phyloP scores from a whole-genome alignment of 2,888 invertebrate genomes.

The Lepeophtheirus nordmannii region DNA sequence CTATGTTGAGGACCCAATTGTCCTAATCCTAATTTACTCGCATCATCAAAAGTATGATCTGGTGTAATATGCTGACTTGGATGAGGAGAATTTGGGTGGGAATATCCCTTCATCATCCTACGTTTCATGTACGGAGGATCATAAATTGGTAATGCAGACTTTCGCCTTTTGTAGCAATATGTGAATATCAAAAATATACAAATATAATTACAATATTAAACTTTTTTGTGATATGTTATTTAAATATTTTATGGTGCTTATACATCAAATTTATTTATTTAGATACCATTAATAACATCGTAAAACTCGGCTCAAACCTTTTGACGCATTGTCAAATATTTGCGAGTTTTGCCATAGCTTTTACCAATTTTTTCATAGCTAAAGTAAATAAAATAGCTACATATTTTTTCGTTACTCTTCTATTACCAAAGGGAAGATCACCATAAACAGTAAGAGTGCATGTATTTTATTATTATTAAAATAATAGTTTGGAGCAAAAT shows the following conservation, averaged over 20 bases:
- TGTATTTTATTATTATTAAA: too few relatives aligned
- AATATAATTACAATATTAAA: not conserved
- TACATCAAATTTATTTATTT: not conserved
- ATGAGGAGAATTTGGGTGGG: constrained; percentile 26
- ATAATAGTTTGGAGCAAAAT: too few relatives aligned
- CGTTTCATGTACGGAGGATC: constrained; percentile 74
- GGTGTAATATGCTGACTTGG: constrained; percentile 27
- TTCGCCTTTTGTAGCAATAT: constrained; percentile 40
- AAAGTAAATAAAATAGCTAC: too few relatives aligned
- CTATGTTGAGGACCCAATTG: too few relatives aligned
- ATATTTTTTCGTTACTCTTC: too few relatives aligned
- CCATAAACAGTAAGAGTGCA: too few relatives aligned
- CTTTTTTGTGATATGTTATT: not conserved
- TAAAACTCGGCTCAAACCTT: too few relatives aligned
- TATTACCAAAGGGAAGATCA: too few relatives aligned
- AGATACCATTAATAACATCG: not conserved
- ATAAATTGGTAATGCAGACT: constrained; percentile 72
- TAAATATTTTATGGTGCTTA: not conserved
- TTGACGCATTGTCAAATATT: too few relatives aligned
- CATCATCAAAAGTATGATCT: constrained; percentile 24
- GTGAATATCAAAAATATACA: constrained; percentile 40
- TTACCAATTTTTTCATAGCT: too few relatives aligned
- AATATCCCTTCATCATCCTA: constrained; percentile 50
- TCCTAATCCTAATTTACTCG: constrained; percentile 26
- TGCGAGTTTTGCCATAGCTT: too few relatives aligned